Base-by-base conservation (phyloP, 1,140 invertebrate genomes). In the Cataglyphis hispanica region DNA sequence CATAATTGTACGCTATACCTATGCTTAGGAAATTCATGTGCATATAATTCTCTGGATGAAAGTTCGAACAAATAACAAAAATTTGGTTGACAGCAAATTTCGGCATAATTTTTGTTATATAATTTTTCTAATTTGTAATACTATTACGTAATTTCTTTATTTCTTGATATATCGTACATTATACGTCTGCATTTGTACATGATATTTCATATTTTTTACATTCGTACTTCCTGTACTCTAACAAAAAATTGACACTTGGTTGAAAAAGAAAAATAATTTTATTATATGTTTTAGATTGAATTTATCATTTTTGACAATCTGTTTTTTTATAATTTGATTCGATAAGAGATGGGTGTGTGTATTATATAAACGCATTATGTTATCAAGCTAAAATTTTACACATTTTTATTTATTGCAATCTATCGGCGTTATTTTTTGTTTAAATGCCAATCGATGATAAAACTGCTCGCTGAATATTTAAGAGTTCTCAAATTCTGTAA, bases 1-100 rank as follows among this genome's bases (percentile, higher is more conserved):
- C 58, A 25, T 64, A 72, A 64, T 87, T 86, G 50, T 63, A 19
- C 10, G 11, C 25, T 43, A 61, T 31, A 63, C 43, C 16, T 50
- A 50, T 50, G 40, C 70, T 85, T 85, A 76, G 34, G 83, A 85
- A 69, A 85, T 69, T 61, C 25, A 31, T 70, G 22, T 50, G 11
- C 63, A 61, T 50, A 19, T 53, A 53, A 63, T 70, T 64, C 5
- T 56, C n/a, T 27, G 37, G 56, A 61, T 83, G 63, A 76, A 88
- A 87, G 46, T 77, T 64, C 34, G 25, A 77, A 77, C 43, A 40
- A 64, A 19, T 31, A 43, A 40, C 34, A 2, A 63, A 63, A 61
- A 61, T 61, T 76, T 19, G 37, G 25, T 31, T 77, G 13, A 22
- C 22, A 43, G 58, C 25, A 76, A 76, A 58, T 63, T 63, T 63